Evolutionary conservation across 2,113 vertebrate species (phyloP).

Genomic region (Anguilla rostrata): DNA sequence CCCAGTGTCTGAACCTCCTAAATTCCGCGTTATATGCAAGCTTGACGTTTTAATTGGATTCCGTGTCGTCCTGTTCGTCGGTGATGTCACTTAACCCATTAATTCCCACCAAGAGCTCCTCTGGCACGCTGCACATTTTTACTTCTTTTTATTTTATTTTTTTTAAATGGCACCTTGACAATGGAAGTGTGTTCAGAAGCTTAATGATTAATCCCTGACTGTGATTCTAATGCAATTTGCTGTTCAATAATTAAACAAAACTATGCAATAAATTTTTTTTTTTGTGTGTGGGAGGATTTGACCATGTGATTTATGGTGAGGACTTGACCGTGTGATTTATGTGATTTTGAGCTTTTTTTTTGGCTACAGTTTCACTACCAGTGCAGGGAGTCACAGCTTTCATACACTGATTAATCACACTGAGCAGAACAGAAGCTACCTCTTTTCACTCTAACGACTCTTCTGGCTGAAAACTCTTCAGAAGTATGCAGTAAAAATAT

Average conservation of each 20-base stretch:
- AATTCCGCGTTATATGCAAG: constrained; percentile 8
- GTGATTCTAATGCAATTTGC: background rate
- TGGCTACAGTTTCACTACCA: background rate
- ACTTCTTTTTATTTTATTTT: background rate
- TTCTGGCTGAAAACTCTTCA: background rate
- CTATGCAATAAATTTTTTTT: background rate
- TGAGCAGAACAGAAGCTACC: too few species aligned
- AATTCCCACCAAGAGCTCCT: background rate
- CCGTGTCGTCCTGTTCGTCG: background rate
- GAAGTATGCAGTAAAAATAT: background rate
- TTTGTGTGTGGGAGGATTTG: background rate
- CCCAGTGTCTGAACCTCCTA: constrained; percentile 1
- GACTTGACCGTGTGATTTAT: background rate
- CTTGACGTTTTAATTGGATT: background rate
- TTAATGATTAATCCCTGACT: background rate
- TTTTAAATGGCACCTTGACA: background rate
- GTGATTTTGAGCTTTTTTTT: background rate
- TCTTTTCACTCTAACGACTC: background rate
- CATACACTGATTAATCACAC: too few species aligned
- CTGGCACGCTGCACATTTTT: background rate
- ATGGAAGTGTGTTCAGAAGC: background rate
- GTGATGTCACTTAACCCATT: background rate
- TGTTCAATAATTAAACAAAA: too few species aligned
- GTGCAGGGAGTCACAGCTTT: background rate
- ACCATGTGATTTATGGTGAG: too few species aligned